Evolutionary conservation across 2,888 invertebrate genomes (phyloP).

Genomic region (Amblyteles armatorius): DNA sequence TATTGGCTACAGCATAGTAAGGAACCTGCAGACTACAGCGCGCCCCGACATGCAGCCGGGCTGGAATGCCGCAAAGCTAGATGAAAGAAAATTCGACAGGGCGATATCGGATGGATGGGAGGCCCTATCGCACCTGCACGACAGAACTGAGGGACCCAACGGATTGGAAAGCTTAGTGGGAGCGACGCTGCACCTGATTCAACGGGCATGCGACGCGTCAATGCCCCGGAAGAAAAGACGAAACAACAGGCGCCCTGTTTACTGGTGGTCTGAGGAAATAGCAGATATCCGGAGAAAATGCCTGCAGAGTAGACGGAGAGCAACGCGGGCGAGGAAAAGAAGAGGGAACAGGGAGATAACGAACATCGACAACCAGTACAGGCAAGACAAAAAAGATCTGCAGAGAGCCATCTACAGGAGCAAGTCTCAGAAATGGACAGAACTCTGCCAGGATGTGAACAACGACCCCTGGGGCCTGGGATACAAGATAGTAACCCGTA

Average conservation of each 20-base stretch:
- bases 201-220: conserved; percentile 20
- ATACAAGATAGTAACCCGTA: conserved; percentile 68
- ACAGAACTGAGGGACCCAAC: not conserved
- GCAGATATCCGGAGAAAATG: conserved; percentile 24
- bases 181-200: not conserved
- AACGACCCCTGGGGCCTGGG: conserved; percentile 70
- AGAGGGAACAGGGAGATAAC: too few species aligned
- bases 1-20: conserved; percentile 1
- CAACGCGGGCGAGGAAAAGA: conserved; percentile 10
- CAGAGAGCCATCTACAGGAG: conserved; percentile 39
- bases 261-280: conserved; percentile 51
- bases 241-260: not conserved
- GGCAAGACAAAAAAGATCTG: conserved; percentile 46
- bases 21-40: not conserved
- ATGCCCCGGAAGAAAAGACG: conserved; percentile 13
- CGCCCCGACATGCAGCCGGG: not conserved
- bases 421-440: conserved; percentile 67
- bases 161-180: not conserved
- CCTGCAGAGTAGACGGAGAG: conserved; percentile 18
- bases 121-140: not conserved
- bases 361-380: conserved; percentile 6
- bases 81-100: not conserved
- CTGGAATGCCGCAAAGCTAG: conserved; percentile 39
- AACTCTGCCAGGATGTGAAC: conserved; percentile 67
- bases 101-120: not conserved